A percentile compares a stretch with the other conserved stretches of the same genome.
Evolutionary conservation across 2,113 vertebrate genomes (phyloP).

Genomic region (Anguilla japonica): DNA sequence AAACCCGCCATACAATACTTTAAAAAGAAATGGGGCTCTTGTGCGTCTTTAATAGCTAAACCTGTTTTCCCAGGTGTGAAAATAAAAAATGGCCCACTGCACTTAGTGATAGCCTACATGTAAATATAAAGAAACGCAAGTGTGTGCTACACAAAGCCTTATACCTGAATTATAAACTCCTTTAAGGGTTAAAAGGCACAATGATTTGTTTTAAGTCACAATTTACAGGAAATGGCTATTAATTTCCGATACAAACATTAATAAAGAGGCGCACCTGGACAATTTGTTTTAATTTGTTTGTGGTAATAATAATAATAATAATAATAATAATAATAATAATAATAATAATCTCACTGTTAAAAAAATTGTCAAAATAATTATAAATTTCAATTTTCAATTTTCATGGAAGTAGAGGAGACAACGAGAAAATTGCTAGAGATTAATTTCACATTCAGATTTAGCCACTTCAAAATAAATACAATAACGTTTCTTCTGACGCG

Average conservation of each 20-base stretch:
- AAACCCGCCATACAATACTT: background rate
- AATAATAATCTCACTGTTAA: too few species aligned
- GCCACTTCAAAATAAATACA: background rate
- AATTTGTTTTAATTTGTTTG: background rate
- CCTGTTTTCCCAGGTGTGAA: slow-evolving; percentile 23
- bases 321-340: too few species aligned
- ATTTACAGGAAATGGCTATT: background rate
- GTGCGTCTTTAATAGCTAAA: slow-evolving; percentile 20
- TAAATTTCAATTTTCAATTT: too few species aligned
- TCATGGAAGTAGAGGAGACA: too few species aligned
- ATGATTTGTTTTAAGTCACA: too few species aligned
- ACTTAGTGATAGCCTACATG: too few species aligned
- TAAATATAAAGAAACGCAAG: background rate
- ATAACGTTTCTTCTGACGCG: background rate
- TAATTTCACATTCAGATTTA: background rate
- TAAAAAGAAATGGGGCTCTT: slow-evolving; percentile 13
- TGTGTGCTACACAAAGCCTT: background rate
- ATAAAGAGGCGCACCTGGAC: background rate
- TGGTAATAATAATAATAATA: background rate
- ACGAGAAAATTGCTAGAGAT: too few species aligned
- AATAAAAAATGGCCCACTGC: background rate
- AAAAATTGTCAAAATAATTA: too few species aligned
- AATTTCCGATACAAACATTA: background rate
- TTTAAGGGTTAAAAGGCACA: too few species aligned
- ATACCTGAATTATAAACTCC: too few species aligned